Conservation (phyloP, 2,113 vertebrate genomes). For the Nesoenas mayeri region DNA sequence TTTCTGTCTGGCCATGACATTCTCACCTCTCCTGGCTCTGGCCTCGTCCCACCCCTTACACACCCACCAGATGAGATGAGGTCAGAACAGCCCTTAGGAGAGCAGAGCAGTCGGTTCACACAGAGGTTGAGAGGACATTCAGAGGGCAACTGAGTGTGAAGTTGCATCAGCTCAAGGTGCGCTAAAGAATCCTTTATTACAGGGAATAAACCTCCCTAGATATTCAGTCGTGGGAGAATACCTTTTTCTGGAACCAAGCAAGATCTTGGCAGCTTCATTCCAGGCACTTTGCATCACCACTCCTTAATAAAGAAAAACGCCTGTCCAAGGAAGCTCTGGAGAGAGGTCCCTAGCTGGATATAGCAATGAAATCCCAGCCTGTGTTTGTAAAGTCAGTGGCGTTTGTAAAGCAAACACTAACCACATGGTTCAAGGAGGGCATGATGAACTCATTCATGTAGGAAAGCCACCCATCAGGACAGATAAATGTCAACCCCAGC, state of each 20-base stretch:
- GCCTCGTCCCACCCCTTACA: neutral
- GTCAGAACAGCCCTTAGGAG: neutral
- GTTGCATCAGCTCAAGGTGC: too few species aligned
- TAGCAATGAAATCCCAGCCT: neutral
- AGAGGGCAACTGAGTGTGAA: neutral
- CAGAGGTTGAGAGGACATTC: neutral
- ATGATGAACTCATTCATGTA: neutral
- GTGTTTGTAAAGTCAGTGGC: neutral
- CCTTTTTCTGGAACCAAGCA: neutral
- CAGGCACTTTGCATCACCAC: rapidly evolving
- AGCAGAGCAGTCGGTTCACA: neutral
- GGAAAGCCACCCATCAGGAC: neutral
- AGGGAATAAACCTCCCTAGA: neutral
- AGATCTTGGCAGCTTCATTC: neutral
- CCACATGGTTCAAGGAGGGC: neutral
- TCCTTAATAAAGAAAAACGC: rapidly evolving
- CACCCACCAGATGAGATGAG: neutral
- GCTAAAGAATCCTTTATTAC: neutral
- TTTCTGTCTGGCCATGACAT: neutral
- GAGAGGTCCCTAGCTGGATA: neutral
- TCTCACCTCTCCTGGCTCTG: neutral
- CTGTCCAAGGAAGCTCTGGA: neutral
- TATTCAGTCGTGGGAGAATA: neutral
- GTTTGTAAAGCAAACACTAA: neutral
- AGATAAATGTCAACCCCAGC: neutral